Evolutionary conservation across 2,888 invertebrate species (phyloP), one percentile per base, ranked within the genome.

Genomic region (Notocelia uddmanniana): DNA sequence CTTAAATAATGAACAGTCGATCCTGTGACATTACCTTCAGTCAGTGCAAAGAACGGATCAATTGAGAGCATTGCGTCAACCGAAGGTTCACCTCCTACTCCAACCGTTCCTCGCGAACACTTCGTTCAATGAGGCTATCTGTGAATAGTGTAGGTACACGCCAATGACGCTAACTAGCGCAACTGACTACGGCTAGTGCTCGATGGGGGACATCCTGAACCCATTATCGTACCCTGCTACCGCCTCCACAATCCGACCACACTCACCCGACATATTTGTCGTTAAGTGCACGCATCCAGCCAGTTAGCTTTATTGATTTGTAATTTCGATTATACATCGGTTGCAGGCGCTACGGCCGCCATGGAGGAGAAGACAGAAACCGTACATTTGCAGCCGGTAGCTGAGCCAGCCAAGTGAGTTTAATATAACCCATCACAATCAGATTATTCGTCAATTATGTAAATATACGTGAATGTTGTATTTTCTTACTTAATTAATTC

Each of bases 361-460:
- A 71, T 75, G 75, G 75, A 73, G 75, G 77, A 80, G 68, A 81
- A 79, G 60, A 66, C 77, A 8, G 84, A 86, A 74, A 78, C 77
- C 23, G 76, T 85, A 48, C 77, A 78, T 19, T 76, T 85, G 34
- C 82, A 81, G 68, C 74, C 80, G 31, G 70, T 81, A n/a, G 74
- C 75, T 23, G 78, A 79, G n/a, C 64, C 62, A 18, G 67, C 75
- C 34, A 48, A 72, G 15, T 76, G 77, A 19, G 75, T 70, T 19
- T 37, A 64, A 63, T 23, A 31, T n/a, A n/a, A n/a, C n/a, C n/a
- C n/a, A n/a, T n/a, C n/a, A n/a, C n/a, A n/a, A n/a, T n/a, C n/a
- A n/a, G n/a, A n/a, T n/a, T n/a, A n/a, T n/a, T n/a, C n/a, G n/a
- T n/a, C n/a, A n/a, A n/a, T n/a, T n/a, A n/a, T n/a, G n/a, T n/a